Percentiles rank a stretch among this genome's conserved stretches.
phyloP scores from a whole-genome alignment of 2,888 invertebrate species.

The Microctonus brassicae region DNA sequence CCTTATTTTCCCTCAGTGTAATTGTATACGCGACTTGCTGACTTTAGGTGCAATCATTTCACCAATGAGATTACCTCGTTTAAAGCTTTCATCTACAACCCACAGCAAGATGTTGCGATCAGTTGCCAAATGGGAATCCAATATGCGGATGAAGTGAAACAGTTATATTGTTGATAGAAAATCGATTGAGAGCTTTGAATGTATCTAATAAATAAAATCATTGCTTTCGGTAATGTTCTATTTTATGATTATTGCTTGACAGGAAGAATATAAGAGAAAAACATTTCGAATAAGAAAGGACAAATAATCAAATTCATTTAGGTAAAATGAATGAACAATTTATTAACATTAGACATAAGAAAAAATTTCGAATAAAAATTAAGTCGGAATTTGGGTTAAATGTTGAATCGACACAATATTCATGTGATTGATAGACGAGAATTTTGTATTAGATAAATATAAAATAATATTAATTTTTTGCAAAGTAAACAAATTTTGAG shows the following conservation, averaged over 20 bases:
- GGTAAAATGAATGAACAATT: not conserved
- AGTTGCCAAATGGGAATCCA: conserved; percentile 35
- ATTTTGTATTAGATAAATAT: too few relatives aligned
- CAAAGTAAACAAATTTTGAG: too few relatives aligned
- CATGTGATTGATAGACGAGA: too few relatives aligned
- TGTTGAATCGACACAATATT: too few relatives aligned
- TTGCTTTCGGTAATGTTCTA: not conserved
- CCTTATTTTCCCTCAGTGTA: conserved; percentile 25
- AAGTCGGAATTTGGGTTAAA: too few relatives aligned
- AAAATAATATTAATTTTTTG: too few relatives aligned
- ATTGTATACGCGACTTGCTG: conserved; percentile 55
- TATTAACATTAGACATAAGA: not conserved
- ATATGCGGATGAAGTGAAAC: conserved; percentile 19
- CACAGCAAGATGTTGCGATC: conserved; percentile 27
- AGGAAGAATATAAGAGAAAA: not conserved
- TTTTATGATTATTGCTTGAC: conserved; percentile 8
- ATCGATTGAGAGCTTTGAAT: conserved; percentile 8
- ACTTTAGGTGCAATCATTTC: conserved; percentile 55
- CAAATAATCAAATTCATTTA: not conserved
- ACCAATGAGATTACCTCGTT: conserved; percentile 42
- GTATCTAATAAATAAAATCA: not conserved
- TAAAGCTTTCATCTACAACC: conserved; percentile 19
- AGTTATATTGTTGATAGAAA: not conserved
- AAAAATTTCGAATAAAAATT: not conserved
- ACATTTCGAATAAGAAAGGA: not conserved